phyloP scores from a whole-genome alignment of 2,113 vertebrate genomes.

The Cyphomyrus plagiostoma region DNA sequence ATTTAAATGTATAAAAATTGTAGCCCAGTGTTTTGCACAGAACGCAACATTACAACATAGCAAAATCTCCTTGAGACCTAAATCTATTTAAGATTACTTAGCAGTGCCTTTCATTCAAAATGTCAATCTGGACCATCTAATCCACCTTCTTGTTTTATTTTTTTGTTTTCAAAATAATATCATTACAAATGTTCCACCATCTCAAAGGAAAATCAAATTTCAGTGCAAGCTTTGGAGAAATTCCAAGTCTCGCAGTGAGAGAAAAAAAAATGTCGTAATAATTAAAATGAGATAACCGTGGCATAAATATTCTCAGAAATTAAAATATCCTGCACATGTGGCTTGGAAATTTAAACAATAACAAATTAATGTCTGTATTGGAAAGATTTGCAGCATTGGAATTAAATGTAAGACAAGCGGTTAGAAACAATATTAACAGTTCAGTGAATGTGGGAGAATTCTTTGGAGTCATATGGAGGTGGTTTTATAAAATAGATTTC shows the following conservation, averaged over 20 bases:
- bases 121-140: slow-evolving; percentile 60
- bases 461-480: slow-evolving; percentile 13
- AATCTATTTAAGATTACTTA: slow-evolving; percentile 63
- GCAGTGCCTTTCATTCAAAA: slow-evolving; percentile 58
- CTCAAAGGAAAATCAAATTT: slow-evolving; percentile 40
- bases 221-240: slow-evolving; percentile 33
- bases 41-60: slow-evolving; percentile 52
- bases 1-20: slow-evolving; percentile 38
- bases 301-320: slow-evolving; percentile 49
- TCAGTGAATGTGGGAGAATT: slow-evolving; percentile 19
- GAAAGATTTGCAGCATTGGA: slow-evolving; percentile 51
- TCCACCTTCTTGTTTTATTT: slow-evolving; percentile 48
- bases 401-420: slow-evolving; percentile 1
- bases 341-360: slow-evolving; percentile 55
- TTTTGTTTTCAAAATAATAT: slow-evolving; percentile 15
- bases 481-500: slow-evolving; percentile 18
- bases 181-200: slow-evolving; percentile 38
- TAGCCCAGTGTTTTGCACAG: slow-evolving; percentile 37
- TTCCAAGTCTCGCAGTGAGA: slow-evolving; percentile 2
- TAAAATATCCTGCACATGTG: slow-evolving; percentile 25
- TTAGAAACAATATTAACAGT: slow-evolving; percentile 17
- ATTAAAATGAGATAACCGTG: slow-evolving; percentile 42
- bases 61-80: slow-evolving; percentile 56
- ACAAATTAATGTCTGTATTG: slow-evolving; percentile 59
- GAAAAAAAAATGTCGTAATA: slow-evolving; percentile 38